Evolutionary conservation across 2,888 invertebrate genomes (phyloP), one percentile per base, ranked within the genome.

Genomic region (Aphidoletes aphidimyza): DNA sequence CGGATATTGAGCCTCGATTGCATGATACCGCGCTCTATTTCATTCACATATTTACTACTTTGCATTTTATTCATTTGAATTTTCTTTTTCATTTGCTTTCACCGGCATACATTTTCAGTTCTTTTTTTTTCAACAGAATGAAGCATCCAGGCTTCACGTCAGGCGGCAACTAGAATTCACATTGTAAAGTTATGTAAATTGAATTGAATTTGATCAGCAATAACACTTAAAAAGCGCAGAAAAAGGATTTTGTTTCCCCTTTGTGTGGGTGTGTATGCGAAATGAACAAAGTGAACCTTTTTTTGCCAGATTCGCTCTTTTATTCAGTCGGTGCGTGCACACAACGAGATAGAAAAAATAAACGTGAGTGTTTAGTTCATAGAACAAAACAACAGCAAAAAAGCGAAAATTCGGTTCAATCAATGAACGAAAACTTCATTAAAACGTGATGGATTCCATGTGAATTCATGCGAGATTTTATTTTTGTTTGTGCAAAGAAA

Each of bases 381-480:
- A 42, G 42, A 42, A 17, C 47, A 19, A n/a, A n/a, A n/a, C n/a
- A n/a, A n/a, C n/a, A 47, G 47, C 8, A 19, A 47, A 47, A 47
- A 47, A 42, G 11, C 2, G 3, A 49, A 19, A 9, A 54, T 54
- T 54, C 54, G 42, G n/a, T 54, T 54, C 54, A 54, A 54, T 54
- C 54, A 54, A 54, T 54, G 26, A 54, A 19, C 34, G 36, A 26
- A 78, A 36, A 78, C 78, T 78, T 78, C 78, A 78, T 78, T 78
- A 78, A 78, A 78, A 78, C 78, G 78, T 78, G 78, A 78, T 78
- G 78, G 78, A 78, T 78, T 36, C 36, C 26, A 19, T 36, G 36
- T 78, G 78, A 78, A 78, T 36, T 78, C 36, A 78, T 36, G 78
- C 78, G 78, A 78, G 34, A 36, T 78, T 78, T 36, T 19, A 78